Evolutionary conservation across 2,888 invertebrate species (phyloP), one percentile per base, ranked within the genome.

Genomic region (Gasteruption jaculator): DNA sequence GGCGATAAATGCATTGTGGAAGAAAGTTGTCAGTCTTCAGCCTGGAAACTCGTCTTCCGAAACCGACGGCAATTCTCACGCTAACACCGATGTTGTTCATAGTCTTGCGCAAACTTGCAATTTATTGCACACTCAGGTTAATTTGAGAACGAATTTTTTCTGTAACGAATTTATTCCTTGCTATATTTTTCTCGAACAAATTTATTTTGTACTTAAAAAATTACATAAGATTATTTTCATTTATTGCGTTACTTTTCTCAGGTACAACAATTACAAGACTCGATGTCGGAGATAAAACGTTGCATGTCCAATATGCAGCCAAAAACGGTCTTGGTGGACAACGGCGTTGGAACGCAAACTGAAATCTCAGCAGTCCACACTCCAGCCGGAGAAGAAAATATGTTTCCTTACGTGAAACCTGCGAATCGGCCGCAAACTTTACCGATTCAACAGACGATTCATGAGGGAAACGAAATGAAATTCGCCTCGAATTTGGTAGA

Each of bases 1-100:
- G 70, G 91, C 91, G 4, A 91, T 91, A 55, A 87, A 86, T 61
- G 90, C 90, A 1, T 72, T 91, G 3, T 91, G 91, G 91, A 89
- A 88, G 69, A 89, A 89, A 66, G 86, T 89, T 2, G 84, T 85
- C 11, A 79, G 81, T 0, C 71, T 87, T 53, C 84, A 83, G 46
- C 73, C 74, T 2, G 65, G 61, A 5, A 47, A 47, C 22, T 33
- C 50, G 7, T 50, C 51, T 31, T 60, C 54, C 41, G 60, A 68
- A 34, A 37, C 45, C 3, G 62, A 71, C 38, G 60, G 58, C 10
- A 50, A 56, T 32, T 20, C 49, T 41, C 64, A 58, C 30, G 74
- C 77, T 41, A 79, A 77, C 50, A 71, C 75, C 1, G 82, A 85
- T 34, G 79, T 82, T 14, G 78, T 89, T 4, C 78, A 81, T 51